Conservation (phyloP, 1,140 invertebrate genomes). For the Bombus soroeensis region DNA sequence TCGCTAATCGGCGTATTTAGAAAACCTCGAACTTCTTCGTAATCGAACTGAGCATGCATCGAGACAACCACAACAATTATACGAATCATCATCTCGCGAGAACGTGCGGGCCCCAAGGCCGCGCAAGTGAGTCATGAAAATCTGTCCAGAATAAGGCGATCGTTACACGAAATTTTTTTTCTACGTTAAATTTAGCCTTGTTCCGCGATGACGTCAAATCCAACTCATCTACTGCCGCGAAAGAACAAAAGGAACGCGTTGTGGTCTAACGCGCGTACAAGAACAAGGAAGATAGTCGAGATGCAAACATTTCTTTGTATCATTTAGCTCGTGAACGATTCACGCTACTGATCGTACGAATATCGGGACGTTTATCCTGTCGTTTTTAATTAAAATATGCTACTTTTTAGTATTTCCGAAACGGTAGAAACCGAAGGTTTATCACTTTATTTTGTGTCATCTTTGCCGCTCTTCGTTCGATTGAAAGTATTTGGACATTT, state of each 20-base stretch:
- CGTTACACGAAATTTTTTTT: conserved; percentile 24
- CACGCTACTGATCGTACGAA: too few species aligned
- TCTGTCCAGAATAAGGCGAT: conserved; percentile 61
- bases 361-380: background rate
- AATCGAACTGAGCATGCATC: conserved; percentile 32
- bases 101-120: conserved; percentile 74
- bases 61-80: conserved; percentile 48
- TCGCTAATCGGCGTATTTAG: conserved; percentile 2
- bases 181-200: conserved; percentile 43
- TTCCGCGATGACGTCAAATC: conserved; percentile 37
- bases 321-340: background rate
- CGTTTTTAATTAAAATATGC: background rate
- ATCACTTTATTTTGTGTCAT: too few species aligned
- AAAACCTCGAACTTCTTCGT: conserved; percentile 58
- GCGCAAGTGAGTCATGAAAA: conserved; percentile 74
- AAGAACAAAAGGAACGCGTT: conserved; percentile 12
- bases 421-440: too few species aligned
- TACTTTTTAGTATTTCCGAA: too few species aligned
- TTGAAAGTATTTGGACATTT: too few species aligned
- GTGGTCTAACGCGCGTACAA: background rate
- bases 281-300: background rate
- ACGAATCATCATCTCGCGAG: conserved; percentile 71
- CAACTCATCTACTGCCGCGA: conserved; percentile 10
- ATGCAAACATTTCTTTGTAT: background rate
- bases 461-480: too few species aligned